Conservation (phyloP, 2,888 invertebrate genomes). For the Meandrusa payeni region DNA sequence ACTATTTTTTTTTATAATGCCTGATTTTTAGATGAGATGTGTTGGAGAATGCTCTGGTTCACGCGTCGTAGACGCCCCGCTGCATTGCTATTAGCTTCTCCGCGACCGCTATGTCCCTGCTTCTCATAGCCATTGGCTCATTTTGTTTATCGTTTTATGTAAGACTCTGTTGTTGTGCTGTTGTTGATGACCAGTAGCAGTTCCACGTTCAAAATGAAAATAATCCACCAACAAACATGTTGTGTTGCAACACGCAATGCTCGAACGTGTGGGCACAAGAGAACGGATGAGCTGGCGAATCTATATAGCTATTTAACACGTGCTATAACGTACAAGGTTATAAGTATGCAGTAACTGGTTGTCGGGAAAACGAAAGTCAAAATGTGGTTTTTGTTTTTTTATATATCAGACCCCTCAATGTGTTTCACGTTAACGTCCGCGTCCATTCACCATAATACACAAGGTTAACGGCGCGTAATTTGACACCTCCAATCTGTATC, state of each 20-base stretch:
- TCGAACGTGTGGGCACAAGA: slow-evolving; percentile 9
- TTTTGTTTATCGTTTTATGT: no score
- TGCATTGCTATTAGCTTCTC: no score
- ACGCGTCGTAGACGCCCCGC: no score
- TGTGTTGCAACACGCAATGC: not conserved
- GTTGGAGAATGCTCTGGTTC: no score
- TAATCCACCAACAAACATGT: no score
- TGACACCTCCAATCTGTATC: slow-evolving; percentile 22
- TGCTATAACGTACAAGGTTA: slow-evolving; percentile 15
- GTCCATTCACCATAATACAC: slow-evolving; percentile 22
- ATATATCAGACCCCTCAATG: slow-evolving; percentile 13
- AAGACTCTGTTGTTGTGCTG: no score
- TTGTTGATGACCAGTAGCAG: no score
- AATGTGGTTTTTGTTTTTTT: slow-evolving; percentile 14
- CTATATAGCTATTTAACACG: slow-evolving; percentile 3
- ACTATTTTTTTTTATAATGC: no score
- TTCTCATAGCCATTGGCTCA: no score
- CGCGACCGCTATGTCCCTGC: no score
- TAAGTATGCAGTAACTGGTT: slow-evolving; percentile 8
- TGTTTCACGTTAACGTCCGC: slow-evolving; percentile 16
- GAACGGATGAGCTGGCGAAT: slow-evolving; percentile 8
- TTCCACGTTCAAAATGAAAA: no score
- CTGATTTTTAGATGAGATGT: no score
- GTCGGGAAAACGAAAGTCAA: slow-evolving; percentile 22
- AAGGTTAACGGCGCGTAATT: slow-evolving; percentile 27